Evolutionary conservation across 2,888 invertebrate genomes (phyloP), one percentile per base, ranked within the genome.

Genomic region (Apodemia zela): DNA sequence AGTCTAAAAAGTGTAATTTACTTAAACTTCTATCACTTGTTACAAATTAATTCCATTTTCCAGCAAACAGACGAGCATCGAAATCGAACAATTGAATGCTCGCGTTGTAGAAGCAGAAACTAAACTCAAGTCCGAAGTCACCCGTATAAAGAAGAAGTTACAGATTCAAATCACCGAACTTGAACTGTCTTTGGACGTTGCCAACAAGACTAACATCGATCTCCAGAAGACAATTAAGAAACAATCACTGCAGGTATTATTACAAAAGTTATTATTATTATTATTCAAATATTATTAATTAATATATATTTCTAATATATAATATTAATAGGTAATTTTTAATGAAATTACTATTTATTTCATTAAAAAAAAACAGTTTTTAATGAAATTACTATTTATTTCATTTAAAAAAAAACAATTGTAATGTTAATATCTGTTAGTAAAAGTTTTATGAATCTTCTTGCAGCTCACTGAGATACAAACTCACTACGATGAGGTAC

Each of bases 71-170:
- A 97, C 98, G 87, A 97, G 97, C 94, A 98, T 98, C 87, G 98
- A 99, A 93, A 98, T 99, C 85, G 98, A 98, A 93, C 97, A 98
- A 90, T 93, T 98, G 91, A 97, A 94, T 86, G 97, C 98, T 78
- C 98, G 98, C 78, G 96, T 99, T 75, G 97, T 98, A 69, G 98
- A 99, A 85, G 98, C 98, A 71, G 98, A 99, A 93, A 98, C 97
- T 74, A 97, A 95, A 89, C 93, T 99, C 88, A 98, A 98, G 94
- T 96, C 98, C 78, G 98, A 99, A 91, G 97, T 99, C 65, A 94
- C 95, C 72, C 97, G 98, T 92, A 97, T 99, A 93, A 98, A 98
- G 96, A 99, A 99, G 98, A 99, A 99, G 96, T 93, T 98, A 86
- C 98, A 98, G 93, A 97, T 98, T 85, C 98, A 98, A 82, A 98